Conservation (phyloP, 2,888 invertebrate species). For the Girardia tigrina region DNA sequence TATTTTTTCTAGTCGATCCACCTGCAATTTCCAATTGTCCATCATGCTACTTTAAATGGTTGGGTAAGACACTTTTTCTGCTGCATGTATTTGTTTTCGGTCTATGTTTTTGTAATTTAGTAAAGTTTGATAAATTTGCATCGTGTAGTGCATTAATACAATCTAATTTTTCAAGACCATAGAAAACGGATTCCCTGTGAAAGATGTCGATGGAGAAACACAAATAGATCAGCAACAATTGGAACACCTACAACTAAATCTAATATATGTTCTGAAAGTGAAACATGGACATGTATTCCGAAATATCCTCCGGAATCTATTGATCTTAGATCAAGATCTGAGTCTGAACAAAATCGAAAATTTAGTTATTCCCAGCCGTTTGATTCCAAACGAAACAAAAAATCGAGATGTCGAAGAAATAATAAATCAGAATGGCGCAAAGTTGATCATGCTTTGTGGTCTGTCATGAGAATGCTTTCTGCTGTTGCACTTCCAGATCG, state of each 20-base stretch:
- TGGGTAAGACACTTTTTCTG: conserved; percentile 28
- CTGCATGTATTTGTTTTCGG: background rate
- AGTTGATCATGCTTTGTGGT: background rate
- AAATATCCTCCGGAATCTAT: background rate
- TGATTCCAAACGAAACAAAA: conserved; percentile 17
- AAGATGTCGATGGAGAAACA: background rate
- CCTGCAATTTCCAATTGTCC: conserved; percentile 32
- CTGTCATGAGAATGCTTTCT: conserved; percentile 17
- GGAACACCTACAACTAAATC: background rate
- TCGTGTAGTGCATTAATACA: too few species aligned
- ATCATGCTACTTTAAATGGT: conserved; percentile 35
- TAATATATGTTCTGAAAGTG: background rate
- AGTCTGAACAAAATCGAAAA: background rate
- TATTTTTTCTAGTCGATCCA: background rate
- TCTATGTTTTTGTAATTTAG: background rate
- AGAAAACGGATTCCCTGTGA: background rate
- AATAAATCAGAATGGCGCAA: conserved; percentile 20
- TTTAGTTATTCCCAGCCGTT: conserved; percentile 4
- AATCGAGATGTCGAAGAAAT: conserved; percentile 2
- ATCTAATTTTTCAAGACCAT: background rate
- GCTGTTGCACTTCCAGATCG: background rate
- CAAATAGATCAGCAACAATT: background rate
- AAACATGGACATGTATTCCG: background rate
- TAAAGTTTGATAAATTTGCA: background rate
- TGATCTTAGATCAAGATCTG: background rate